Conservation (phyloP, 1,140 invertebrate genomes). For the Zaprionus taronus region DNA sequence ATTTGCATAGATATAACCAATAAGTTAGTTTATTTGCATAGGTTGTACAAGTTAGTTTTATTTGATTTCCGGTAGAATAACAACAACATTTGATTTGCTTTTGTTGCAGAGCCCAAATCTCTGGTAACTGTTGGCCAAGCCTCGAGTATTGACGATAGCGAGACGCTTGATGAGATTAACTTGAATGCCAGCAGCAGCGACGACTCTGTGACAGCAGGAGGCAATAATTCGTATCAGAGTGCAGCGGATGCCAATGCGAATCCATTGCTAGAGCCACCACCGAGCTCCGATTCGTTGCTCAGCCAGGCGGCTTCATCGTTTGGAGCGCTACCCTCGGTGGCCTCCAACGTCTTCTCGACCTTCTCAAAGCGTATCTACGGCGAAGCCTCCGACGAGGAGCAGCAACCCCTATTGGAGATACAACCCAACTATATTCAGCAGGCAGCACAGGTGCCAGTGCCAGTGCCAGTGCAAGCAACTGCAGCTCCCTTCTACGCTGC, state of each 20-base stretch:
- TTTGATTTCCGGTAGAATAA: neutral
- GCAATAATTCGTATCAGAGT: conserved; percentile 31
- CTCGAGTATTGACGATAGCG: conserved; percentile 73
- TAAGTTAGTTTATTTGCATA: conserved; percentile 25
- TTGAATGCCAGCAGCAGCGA: conserved; percentile 73
- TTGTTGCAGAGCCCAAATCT: conserved; percentile 74
- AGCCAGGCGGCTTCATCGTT: conserved; percentile 86
- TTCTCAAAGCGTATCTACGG: conserved; percentile 86
- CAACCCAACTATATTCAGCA: conserved; percentile 75
- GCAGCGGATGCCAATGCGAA: conserved; percentile 68
- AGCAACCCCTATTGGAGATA: conserved; percentile 68
- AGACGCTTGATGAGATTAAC: conserved; percentile 82
- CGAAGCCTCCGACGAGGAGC: conserved; percentile 27
- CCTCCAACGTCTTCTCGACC: conserved; percentile 86
- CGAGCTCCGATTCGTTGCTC: conserved; percentile 77
- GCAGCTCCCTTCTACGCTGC: conserved; percentile 58
- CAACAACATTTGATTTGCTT: conserved; percentile 3
- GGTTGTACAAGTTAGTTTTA: neutral
- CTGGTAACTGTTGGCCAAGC: conserved; percentile 78
- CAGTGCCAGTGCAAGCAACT: conserved; percentile 13
- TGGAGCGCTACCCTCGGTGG: conserved; percentile 86
- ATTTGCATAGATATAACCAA: conserved; percentile 47
- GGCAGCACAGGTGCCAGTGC: conserved; percentile 33
- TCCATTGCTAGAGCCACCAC: conserved; percentile 67
- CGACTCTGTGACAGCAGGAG: conserved; percentile 38